Evolutionary conservation across 1,140 invertebrate genomes (phyloP).

Genomic region (Aphaenogaster floridana): DNA sequence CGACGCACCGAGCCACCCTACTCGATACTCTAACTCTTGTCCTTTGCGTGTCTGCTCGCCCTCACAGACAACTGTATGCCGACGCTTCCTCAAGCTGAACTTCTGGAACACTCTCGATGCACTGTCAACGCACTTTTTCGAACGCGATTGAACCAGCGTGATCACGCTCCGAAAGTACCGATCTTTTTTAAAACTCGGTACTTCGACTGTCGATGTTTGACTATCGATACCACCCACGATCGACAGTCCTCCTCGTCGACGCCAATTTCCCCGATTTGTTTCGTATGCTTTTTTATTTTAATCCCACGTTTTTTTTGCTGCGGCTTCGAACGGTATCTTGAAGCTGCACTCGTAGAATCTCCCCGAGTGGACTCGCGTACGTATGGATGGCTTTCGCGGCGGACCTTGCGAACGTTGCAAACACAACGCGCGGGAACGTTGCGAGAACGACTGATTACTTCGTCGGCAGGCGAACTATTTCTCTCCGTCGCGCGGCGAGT

Average conservation of each 20-base stretch:
- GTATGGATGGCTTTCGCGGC: conserved; percentile 6
- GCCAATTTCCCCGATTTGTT: not conserved
- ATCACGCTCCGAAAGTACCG: not conserved
- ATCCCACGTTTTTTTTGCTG: not conserved
- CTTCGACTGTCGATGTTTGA: not conserved
- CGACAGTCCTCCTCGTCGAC: not conserved
- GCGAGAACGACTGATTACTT: conserved; percentile 39
- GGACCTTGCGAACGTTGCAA: not conserved
- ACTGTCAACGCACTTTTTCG: conserved; percentile 48
- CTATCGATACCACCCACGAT: not conserved
- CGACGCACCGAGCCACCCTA: conserved; percentile 11
- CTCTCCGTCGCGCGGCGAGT: conserved; percentile 62
- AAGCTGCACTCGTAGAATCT: conserved; percentile 25
- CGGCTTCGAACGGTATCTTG: not conserved
- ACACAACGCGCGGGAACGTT: conserved; percentile 34
- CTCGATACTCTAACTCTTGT: conserved; percentile 13
- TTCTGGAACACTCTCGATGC: conserved; percentile 35
- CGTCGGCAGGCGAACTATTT: conserved; percentile 49
- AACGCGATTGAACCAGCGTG: conserved; percentile 3
- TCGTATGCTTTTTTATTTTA: not conserved
- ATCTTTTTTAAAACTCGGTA: not conserved
- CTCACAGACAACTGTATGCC: not conserved
- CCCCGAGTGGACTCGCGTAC: not conserved
- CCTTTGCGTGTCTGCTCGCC: not conserved
- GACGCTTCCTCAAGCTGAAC: not conserved